Base-by-base conservation (phyloP, 2,113 vertebrate genomes). In the Cryptomyrus ogoouensis region DNA sequence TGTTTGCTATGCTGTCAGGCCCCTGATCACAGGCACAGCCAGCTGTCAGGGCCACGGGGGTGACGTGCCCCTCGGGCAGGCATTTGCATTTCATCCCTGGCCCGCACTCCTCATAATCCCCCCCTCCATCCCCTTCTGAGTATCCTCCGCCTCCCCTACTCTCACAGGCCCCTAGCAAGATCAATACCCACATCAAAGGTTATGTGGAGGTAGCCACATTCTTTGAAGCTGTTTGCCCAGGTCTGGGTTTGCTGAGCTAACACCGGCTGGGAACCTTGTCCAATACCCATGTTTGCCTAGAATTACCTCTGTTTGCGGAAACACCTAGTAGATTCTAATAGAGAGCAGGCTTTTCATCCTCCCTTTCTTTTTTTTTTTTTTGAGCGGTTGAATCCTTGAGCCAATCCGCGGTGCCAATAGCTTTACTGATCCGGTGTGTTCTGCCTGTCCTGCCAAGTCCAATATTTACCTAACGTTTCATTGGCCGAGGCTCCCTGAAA, bases 391-490 rank as follows among this genome's bases (percentile, higher is more conserved):
- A 96, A 94, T 92, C 91, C 94, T 94, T 96, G 96, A 97, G 96
- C 94, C 94, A 95, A 96, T 97, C 95, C 94, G 93, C 93, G 92
- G 89, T 89, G 74, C 66, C 93, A 91, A 91, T 93, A 91, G 93
- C 95, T 95, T 94, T 96, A 92, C 92, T 93, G 91, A 92, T 95
- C 96, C 94, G 95, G 96, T 95, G 92, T 92, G 93, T 95, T 95
- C 94, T 89, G 93, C 92, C 84, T 94, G 90, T 91, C 85, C 93
- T 94, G 96, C 96, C 97, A 98, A 96, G 93, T 93, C 95, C 93
- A 97, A 98, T 97, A 96, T 98, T 98, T 97, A 94, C 93, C 94
- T 93, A 95, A 93, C 93, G 87, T 93, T 95, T 94, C 94, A 95
- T 93, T 95, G 95, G 95, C 93, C 93, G 91, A 91, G 91, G 92